phyloP scores from a whole-genome alignment of 2,797 vertebrate genomes.

The Gymnoscopelus braueri region DNA sequence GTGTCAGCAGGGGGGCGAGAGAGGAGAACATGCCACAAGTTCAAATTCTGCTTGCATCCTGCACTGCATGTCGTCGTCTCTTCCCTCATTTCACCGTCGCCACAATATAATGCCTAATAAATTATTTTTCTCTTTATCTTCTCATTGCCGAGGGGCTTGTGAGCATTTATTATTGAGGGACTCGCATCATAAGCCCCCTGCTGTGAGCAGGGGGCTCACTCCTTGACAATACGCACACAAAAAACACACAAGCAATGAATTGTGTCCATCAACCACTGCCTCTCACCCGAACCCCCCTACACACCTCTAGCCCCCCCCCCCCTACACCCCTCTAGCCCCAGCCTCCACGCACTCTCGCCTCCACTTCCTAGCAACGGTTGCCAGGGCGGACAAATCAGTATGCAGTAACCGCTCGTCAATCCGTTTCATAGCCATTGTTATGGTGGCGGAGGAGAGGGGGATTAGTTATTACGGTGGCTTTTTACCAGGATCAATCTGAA shows the following conservation, averaged over 20 bases:
- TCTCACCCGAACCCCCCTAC: too few species aligned
- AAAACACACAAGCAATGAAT: not conserved
- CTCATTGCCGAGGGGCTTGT: not conserved
- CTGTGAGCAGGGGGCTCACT: too few species aligned
- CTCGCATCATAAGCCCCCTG: too few species aligned
- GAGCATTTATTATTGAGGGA: too few species aligned
- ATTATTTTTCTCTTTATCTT: not conserved
- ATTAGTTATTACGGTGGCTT: conserved; percentile 51
- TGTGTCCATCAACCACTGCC: conserved; percentile 32
- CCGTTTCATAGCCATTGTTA: conserved; percentile 36
- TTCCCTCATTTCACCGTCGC: not conserved
- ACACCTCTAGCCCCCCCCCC: too few species aligned
- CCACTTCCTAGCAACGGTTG: conserved; percentile 65
- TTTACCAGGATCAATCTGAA: conserved; percentile 49
- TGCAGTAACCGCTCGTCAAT: conserved; percentile 40
- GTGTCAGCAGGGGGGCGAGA: too few species aligned
- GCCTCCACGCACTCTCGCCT: conserved; percentile 5
- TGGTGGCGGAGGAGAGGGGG: conserved; percentile 33
- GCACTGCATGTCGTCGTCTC: too few species aligned
- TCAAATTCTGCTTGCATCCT: too few species aligned
- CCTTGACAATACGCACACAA: not conserved
- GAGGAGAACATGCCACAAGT: too few species aligned
- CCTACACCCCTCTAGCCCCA: conserved; percentile 1
- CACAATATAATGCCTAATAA: not conserved
- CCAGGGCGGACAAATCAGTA: conserved; percentile 53